Conservation (phyloP, 2,797 vertebrate genomes). For the Danio choprae region DNA sequence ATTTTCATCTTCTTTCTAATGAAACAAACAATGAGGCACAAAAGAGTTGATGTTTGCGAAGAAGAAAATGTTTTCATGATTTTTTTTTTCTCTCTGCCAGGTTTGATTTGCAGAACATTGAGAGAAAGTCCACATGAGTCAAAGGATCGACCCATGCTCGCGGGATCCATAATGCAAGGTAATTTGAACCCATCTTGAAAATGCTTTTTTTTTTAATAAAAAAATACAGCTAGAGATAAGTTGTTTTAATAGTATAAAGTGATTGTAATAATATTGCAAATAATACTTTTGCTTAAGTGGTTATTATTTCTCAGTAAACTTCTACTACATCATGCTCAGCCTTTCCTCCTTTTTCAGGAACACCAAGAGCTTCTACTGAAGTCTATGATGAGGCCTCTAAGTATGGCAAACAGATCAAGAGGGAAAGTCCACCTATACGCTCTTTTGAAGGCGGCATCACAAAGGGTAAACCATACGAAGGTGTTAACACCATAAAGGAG, state of each 20-base stretch:
- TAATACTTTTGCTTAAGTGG: background rate
- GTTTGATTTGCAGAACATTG: constrained; percentile 92
- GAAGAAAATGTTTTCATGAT: background rate
- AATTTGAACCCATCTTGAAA: constrained; percentile 30
- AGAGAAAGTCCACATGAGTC: constrained; percentile 91
- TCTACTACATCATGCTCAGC: background rate
- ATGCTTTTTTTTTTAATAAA: too few relatives aligned
- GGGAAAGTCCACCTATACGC: constrained; percentile 93
- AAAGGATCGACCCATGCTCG: constrained; percentile 88
- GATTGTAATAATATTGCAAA: too few relatives aligned
- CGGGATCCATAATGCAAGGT: constrained; percentile 99
- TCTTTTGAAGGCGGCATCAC: constrained; percentile 93
- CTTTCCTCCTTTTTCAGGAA: constrained; percentile 79
- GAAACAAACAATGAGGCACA: constrained; percentile 70
- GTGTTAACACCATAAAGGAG: constrained; percentile 96
- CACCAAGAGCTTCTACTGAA: constrained; percentile 90
- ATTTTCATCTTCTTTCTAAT: constrained; percentile 15
- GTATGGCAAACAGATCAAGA: constrained; percentile 95
- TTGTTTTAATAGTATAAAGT: too few relatives aligned
- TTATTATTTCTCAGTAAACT: background rate
- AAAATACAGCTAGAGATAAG: too few relatives aligned
- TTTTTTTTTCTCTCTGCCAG: constrained; percentile 70
- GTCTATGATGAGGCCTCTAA: constrained; percentile 90
- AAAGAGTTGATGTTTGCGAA: background rate
- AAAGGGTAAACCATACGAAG: constrained; percentile 96